Evolutionary conservation across 2,113 vertebrate species (phyloP).

Genomic region (Rallus limicola): DNA sequence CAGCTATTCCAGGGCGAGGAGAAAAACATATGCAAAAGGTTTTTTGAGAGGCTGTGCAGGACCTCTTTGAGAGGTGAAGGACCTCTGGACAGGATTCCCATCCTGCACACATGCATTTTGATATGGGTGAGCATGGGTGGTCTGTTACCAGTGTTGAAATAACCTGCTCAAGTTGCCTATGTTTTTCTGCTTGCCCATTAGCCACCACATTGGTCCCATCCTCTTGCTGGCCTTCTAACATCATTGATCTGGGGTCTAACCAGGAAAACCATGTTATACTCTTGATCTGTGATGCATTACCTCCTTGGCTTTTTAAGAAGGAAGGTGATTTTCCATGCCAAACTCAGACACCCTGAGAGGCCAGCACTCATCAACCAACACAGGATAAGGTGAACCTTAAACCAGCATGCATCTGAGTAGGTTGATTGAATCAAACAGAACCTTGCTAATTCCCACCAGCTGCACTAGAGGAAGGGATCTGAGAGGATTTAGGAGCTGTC

Average conservation of each 20-base stretch:
- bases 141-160: conserved; percentile 65
- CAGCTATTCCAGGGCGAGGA: conserved; percentile 32
- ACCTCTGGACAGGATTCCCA: conserved; percentile 28
- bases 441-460: not conserved
- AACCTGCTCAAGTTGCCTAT: conserved; percentile 46
- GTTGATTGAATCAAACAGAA: conserved; percentile 1
- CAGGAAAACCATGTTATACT: not conserved
- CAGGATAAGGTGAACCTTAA: not conserved
- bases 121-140: conserved; percentile 66
- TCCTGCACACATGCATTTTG: conserved; percentile 53
- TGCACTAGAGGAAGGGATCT: not conserved
- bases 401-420: not conserved
- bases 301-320: not conserved
- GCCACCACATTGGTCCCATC: accelerated
- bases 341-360: not conserved
- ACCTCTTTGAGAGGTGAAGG: conserved; percentile 67
- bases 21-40: conserved; percentile 70
- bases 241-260: not conserved
- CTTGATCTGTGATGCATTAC: not conserved
- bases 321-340: not conserved
- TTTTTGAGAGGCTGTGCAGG: conserved; percentile 64
- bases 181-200: conserved; percentile 60
- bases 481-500: not conserved
- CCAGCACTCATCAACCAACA: accelerated
- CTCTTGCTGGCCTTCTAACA: not conserved